Conservation (phyloP, 1,140 invertebrate species). For the Lutraria rhynchaena region DNA sequence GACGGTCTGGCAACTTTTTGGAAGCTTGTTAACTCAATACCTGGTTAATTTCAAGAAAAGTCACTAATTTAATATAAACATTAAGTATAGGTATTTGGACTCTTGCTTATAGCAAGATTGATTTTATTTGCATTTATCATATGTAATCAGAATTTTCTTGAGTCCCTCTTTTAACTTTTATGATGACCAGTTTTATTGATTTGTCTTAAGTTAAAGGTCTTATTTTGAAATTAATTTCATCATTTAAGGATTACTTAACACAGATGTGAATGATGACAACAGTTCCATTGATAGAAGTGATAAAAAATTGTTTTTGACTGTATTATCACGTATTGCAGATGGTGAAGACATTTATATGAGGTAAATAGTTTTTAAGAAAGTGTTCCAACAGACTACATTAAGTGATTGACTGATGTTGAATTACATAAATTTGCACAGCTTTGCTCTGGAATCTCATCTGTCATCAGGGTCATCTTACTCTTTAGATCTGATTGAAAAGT, state of each 20-base stretch:
- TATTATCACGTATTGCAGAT: conserved; percentile 19
- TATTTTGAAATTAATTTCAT: background rate
- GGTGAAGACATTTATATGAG: conserved; percentile 16
- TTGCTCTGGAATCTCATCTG: no score
- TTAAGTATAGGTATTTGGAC: no score
- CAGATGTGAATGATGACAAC: background rate
- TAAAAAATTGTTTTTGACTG: conserved; percentile 24
- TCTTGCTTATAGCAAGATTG: background rate
- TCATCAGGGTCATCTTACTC: no score
- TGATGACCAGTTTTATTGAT: background rate
- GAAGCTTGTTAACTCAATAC: no score
- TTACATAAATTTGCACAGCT: no score
- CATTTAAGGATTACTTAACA: background rate
- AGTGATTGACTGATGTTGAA: no score
- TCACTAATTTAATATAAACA: no score
- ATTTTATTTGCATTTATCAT: background rate
- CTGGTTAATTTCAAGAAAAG: no score
- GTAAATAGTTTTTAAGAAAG: no score
- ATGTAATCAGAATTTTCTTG: background rate
- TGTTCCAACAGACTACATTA: no score
- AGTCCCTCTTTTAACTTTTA: background rate
- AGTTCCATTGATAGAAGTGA: conserved; percentile 1
- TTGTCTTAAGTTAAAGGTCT: background rate
- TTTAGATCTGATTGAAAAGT: no score
- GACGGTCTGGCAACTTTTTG: no score